A percentile compares a stretch with the other conserved stretches of the same genome.
These are phyloP conservation scores for Pomacea canaliculata DNA, from an alignment of 2,888 invertebrate genomes.

Conservation along the genomic window DNA sequence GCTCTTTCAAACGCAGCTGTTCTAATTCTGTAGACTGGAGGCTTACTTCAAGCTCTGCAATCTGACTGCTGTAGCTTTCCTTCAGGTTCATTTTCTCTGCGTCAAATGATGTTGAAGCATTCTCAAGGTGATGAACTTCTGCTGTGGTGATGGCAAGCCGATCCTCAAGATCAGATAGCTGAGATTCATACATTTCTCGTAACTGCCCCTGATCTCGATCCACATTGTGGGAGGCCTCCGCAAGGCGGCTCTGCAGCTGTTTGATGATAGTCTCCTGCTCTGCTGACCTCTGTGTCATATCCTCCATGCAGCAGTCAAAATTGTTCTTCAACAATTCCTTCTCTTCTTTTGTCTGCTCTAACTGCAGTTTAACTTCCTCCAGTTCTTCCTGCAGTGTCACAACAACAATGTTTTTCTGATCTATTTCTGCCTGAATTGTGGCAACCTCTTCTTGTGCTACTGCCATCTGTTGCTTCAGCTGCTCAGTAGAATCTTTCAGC, in stretches of 20 bases:
- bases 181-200: conserved; percentile 39
- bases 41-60: conserved; percentile 34
- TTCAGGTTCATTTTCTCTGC: conserved; percentile 24
- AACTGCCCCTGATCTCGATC: conserved; percentile 37
- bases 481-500: not conserved
- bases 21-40: conserved; percentile 29
- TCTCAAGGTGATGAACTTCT: conserved; percentile 27
- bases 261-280: conserved; percentile 32
- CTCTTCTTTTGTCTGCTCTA: conserved; percentile 32
- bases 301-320: conserved; percentile 41
- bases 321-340: conserved; percentile 38
- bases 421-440: conserved; percentile 32
- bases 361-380: not conserved
- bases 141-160: conserved; percentile 24
- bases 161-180: conserved; percentile 33
- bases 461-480: conserved; percentile 8
- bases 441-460: conserved; percentile 16
- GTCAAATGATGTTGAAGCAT: conserved; percentile 10
- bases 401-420: conserved; percentile 26
- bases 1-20: conserved; percentile 26
- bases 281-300: conserved; percentile 32
- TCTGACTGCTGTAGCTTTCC: conserved; percentile 30
- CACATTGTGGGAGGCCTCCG: conserved; percentile 36
- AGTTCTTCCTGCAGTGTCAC: conserved; percentile 23
- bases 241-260: conserved; percentile 30